Conservation (phyloP, 2,888 invertebrate species). For the Lithophane socia region DNA sequence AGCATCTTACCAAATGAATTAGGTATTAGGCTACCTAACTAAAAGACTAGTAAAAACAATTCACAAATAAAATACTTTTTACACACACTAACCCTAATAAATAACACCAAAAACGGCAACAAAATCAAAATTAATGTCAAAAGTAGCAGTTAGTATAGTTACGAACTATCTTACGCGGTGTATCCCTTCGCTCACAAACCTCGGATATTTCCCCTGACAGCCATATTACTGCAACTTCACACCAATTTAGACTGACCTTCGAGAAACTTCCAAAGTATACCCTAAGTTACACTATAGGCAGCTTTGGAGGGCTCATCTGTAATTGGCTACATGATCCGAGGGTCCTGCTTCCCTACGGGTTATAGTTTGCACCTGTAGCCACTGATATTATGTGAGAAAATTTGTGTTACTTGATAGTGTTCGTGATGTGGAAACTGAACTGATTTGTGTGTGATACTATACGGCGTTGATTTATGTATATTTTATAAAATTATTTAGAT, state of each 20-base stretch:
- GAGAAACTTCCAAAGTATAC: slow-evolving; percentile 54
- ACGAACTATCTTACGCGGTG: slow-evolving; percentile 75
- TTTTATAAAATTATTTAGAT: background rate
- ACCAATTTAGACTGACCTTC: slow-evolving; percentile 79
- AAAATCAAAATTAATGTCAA: slow-evolving; percentile 70
- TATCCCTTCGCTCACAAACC: slow-evolving; percentile 78
- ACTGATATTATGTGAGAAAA: slow-evolving; percentile 86
- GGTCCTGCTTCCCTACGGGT: slow-evolving; percentile 81
- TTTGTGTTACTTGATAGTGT: slow-evolving; percentile 79
- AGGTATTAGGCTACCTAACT: too few relatives aligned
- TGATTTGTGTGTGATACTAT: slow-evolving; percentile 21
- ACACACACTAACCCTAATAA: slow-evolving; percentile 17
- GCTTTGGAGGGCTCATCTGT: slow-evolving; percentile 74
- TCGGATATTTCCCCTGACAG: slow-evolving; percentile 86
- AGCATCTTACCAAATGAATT: too few relatives aligned
- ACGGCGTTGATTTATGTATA: slow-evolving; percentile 1
- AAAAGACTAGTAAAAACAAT: too few relatives aligned
- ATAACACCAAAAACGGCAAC: slow-evolving; percentile 45
- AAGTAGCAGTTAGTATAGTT: slow-evolving; percentile 69
- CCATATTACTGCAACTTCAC: slow-evolving; percentile 83
- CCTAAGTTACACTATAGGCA: slow-evolving; percentile 45
- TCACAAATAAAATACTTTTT: too few relatives aligned
- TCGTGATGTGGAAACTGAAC: slow-evolving; percentile 55
- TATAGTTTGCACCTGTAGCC: slow-evolving; percentile 88
- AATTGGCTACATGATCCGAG: slow-evolving; percentile 81